Evolutionary conservation across 2,888 invertebrate species (phyloP).

Genomic region (Amblyjoppa proteus): DNA sequence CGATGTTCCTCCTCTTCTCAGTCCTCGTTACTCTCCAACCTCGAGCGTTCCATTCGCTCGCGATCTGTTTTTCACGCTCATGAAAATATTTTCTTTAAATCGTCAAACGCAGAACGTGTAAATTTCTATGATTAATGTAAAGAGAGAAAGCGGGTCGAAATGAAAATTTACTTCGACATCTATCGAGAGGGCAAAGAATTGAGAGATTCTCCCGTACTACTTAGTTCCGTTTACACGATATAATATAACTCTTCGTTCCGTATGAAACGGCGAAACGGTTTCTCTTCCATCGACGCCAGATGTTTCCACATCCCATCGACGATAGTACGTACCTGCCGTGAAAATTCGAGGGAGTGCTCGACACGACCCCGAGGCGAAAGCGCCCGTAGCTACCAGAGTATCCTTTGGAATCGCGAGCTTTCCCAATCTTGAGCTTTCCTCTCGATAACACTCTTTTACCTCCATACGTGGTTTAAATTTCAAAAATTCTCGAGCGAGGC

Average conservation of each 20-base stretch:
- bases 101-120: background rate
- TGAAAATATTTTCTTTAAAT: background rate
- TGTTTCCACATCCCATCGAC: conserved; percentile 72
- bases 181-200: background rate
- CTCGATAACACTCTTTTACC: conserved; percentile 40
- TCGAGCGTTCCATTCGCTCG: too few relatives aligned
- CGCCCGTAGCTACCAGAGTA: conserved; percentile 30
- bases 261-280: conserved; percentile 53
- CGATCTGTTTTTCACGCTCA: background rate
- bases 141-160: background rate
- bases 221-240: conserved; percentile 46
- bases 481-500: conserved; percentile 49
- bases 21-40: background rate
- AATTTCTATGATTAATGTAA: background rate
- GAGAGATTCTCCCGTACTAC: background rate
- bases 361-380: conserved; percentile 45
- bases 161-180: background rate
- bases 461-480: conserved; percentile 61
- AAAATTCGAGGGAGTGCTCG: conserved; percentile 39
- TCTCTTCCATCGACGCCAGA: conserved; percentile 73
- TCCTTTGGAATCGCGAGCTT: conserved; percentile 35
- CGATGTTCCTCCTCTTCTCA: background rate
- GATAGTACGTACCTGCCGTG: conserved; percentile 44
- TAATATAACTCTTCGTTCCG: conserved; percentile 54
- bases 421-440: conserved; percentile 51